These are phyloP conservation scores for Horisme vitalbata DNA, from an alignment of 2,888 invertebrate species.

Conservation along the genomic window DNA sequence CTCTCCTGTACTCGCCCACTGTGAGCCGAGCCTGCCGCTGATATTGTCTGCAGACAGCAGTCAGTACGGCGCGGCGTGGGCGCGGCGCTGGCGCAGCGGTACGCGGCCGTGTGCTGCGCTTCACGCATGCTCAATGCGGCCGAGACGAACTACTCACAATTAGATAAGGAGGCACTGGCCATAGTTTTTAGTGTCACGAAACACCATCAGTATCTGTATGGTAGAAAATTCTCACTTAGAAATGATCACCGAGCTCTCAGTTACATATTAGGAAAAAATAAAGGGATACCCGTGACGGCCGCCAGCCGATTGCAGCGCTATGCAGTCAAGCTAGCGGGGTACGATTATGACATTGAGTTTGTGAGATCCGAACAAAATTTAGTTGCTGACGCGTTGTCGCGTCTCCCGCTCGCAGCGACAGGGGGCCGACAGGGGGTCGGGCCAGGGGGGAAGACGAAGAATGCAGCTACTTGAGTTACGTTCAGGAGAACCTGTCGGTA, in stretches of 20 bases:
- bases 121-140: constrained; percentile 25
- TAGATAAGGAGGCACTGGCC: constrained; percentile 35
- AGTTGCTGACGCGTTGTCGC: not conserved
- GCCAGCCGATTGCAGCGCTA: not conserved
- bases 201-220: constrained; percentile 33
- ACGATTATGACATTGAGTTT: not conserved
- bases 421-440: too few relatives aligned
- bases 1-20: constrained; percentile 27
- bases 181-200: constrained; percentile 29
- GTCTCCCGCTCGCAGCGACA: not conserved
- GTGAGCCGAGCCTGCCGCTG: constrained; percentile 23
- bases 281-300: not conserved
- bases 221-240: constrained; percentile 16
- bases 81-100: too few relatives aligned
- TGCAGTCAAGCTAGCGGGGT: not conserved
- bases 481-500: too few relatives aligned
- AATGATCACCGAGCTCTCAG: constrained; percentile 13
- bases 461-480: not conserved
- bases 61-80: constrained; percentile 1
- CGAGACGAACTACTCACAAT: constrained; percentile 36
- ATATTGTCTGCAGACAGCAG: constrained; percentile 31
- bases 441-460: too few relatives aligned
- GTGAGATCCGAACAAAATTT: not conserved
- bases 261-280: not conserved
- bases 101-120: too few relatives aligned